A percentile compares a stretch with the other conserved stretches of the same genome.
Conservation (phyloP, 2,888 invertebrate species). For the Caenorhabditis sp. region DNA sequence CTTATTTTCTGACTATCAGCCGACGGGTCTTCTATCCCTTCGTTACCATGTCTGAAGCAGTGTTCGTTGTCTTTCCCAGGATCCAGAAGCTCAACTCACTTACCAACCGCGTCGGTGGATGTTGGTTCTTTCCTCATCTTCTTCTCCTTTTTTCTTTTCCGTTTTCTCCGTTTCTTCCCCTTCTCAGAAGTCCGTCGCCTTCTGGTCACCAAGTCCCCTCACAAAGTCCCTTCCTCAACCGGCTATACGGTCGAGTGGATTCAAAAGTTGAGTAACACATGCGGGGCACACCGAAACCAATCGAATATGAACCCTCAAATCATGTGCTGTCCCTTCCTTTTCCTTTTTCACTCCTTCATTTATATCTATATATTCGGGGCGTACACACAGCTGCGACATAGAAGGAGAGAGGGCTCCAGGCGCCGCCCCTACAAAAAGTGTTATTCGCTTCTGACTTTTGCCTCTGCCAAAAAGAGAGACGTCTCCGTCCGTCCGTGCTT, state of each 20-base stretch:
- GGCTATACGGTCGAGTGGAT: constrained; percentile 59
- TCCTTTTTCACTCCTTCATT: constrained; percentile 42
- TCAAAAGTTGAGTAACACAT: constrained; percentile 53
- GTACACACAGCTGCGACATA: constrained; percentile 32
- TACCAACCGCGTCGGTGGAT: too few relatives aligned
- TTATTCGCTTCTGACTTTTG: constrained; percentile 50
- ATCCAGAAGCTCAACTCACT: constrained; percentile 10
- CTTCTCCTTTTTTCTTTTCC: not conserved
- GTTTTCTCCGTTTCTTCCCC: not conserved
- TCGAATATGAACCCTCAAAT: constrained; percentile 55
- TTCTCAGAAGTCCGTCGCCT: constrained; percentile 11
- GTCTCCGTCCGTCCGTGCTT: constrained; percentile 11
- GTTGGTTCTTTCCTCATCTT: not conserved
- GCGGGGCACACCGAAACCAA: constrained; percentile 43
- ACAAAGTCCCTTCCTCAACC: constrained; percentile 41
- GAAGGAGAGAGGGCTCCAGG: constrained; percentile 45
- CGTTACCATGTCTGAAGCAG: constrained; percentile 37
- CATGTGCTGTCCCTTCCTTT: constrained; percentile 49
- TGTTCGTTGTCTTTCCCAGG: constrained; percentile 7
- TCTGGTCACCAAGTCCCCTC: constrained; percentile 42
- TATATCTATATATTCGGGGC: constrained; percentile 48
- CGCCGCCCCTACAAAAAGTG: constrained; percentile 60
- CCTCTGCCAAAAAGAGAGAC: constrained; percentile 22
- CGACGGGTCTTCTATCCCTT: constrained; percentile 13
- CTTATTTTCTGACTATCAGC: not conserved